Base-by-base conservation (phyloP, 1,140 invertebrate genomes). In the Araneus ventricosus region DNA sequence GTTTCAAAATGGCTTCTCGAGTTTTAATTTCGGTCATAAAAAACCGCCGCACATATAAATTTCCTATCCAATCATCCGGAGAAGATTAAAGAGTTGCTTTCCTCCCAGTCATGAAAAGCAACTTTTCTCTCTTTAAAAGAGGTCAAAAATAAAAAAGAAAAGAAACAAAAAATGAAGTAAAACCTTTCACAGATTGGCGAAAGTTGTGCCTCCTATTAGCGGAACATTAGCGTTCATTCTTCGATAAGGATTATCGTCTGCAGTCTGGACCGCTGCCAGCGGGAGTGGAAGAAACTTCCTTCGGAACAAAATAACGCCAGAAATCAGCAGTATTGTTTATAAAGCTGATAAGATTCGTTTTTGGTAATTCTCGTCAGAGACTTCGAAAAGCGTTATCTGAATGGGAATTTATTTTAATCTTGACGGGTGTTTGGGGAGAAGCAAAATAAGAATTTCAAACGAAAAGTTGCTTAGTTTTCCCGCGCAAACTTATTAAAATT, bases 161-260 rank as follows among this genome's bases (percentile, higher is more conserved):
- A 6, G 30, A 37, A 30, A 8, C 4, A 8, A 70, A 70, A 70
- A 70, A 70, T 70, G 27, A 70, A 34, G 8, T 10, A 34, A 75
- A 63, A 24, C 59, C 59, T 63, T 63, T 63, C 59, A 75, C 70
- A 75, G 70, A 75, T 75, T 75, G 70, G 34, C 30, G 30, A 75
- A 75, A 37, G 27, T 75, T 75, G 30, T 75, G 70, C 70, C 70
- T 75, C 70, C 34, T 75, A 75, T 75, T 75, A 75, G 70, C 20
- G 14, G 34, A 75, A 75, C 70, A 75, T 75, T 75, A 75, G 70
- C 30, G 70, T 34, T 75, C 70, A 34, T 75, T 75, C 70, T 75
- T 75, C 70, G 70, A 75, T 75, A 75, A 75, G 70, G 70, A 75
- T 37, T 75, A 75, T 75, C 63, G 14, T 75, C 70, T 75, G 70